Base-by-base conservation (phyloP, 2,797 vertebrate species). In the Neosilurus mollespiculum region DNA sequence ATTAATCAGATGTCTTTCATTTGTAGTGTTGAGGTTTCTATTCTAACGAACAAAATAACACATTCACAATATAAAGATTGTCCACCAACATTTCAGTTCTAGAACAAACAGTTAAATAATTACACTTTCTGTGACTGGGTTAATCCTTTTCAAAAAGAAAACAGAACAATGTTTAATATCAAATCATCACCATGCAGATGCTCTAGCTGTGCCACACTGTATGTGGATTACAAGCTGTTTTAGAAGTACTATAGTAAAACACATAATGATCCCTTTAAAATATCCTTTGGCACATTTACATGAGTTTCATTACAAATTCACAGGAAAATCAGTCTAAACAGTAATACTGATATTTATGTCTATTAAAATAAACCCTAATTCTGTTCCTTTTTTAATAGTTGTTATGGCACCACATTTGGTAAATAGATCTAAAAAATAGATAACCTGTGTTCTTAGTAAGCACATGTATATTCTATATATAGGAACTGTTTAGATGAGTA, bases 171-270 rank as follows among this genome's bases (percentile, higher is more conserved):
- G 92, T 81, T 82, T 88, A 91, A 86, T 95, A 94, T 95, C 94
- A 96, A 96, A 95, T 95, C 94, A 93, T 92, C 95, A 96, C 92
- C 95, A 96, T 97, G 96, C 95, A 96, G 93, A 94, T 93, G 91
- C 95, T 92, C 93, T 90, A 81, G 72, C 85, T 88, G 77, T 88
- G 88, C 51, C 88, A 91, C 86, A 86, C 70, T 81, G 73, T 86
- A 77, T 89, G 85, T 88, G 87, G 78, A 54, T 77, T 85, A 93
- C 87, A 87, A 90, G 83, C 81, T 88, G 88, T 76, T 88, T 81
- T 90, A 87, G 85, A 92, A 91, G 90, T 88, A 88, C 65, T 83
- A 59, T 86, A 75, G 53, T 81, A 91, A 91, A 89, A 84, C 83
- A 83, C 83, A 88, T 81, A 2, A 49, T 72, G 80, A 69, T 78